phyloP scores from a whole-genome alignment of 2,888 invertebrate genomes.

The Trichacis sp. region DNA sequence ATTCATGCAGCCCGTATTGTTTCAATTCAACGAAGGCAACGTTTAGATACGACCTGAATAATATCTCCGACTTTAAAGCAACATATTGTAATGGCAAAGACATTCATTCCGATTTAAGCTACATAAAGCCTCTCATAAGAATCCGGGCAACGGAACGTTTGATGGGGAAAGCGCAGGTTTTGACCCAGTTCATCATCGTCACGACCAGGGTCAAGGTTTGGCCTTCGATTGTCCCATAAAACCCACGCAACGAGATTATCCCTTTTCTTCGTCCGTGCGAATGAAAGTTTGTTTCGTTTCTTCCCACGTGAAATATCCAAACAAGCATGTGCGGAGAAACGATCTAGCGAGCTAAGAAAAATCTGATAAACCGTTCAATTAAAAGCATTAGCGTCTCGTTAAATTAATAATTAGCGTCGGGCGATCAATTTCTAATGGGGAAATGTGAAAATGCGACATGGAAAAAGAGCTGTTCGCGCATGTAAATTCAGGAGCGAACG shows the following conservation, averaged over 20 bases:
- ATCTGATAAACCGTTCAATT: too few species aligned
- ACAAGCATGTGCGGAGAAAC: neutral
- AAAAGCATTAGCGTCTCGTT: too few species aligned
- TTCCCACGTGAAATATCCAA: neutral
- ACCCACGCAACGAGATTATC: conserved; percentile 36
- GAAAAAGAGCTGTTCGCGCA: neutral
- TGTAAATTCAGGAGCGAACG: neutral
- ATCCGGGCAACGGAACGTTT: conserved; percentile 35
- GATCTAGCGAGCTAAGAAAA: too few species aligned
- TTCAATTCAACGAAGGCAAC: neutral
- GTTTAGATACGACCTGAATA: neutral
- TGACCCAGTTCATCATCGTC: conserved; percentile 54
- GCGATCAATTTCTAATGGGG: neutral
- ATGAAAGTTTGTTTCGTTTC: too few species aligned
- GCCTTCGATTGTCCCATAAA: conserved; percentile 48
- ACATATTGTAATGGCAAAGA: neutral
- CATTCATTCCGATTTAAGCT: conserved; percentile 12
- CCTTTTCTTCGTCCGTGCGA: conserved; percentile 17
- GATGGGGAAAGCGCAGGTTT: conserved; percentile 53
- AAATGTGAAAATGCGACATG: neutral
- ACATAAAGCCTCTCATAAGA: conserved; percentile 16
- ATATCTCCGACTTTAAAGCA: too few species aligned
- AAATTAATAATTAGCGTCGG: too few species aligned
- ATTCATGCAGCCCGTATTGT: neutral
- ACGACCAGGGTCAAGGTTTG: conserved; percentile 52